Evolutionary conservation across 2,888 invertebrate species (phyloP), one percentile per base, ranked within the genome.

Genomic region (Xestia rhomboidea): DNA sequence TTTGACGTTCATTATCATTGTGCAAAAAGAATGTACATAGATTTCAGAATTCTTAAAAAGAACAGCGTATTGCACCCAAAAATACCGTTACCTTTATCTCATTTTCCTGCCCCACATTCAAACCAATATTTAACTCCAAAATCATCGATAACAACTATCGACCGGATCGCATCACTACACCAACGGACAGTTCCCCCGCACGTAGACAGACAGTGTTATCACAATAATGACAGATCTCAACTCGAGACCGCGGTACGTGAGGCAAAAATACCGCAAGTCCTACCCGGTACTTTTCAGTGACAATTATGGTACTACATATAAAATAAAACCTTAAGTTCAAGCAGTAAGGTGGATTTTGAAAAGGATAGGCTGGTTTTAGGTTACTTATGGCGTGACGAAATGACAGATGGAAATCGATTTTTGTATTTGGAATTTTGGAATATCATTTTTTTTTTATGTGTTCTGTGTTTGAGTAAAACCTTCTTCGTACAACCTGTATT

Each of bases 141-240:
- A 71, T 60, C 21, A 89, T 86, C 82, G 83, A 68, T 79, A 90
- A 91, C 92, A 87, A 90, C 75, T 79, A 74, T 71, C 76, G 72
- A 80, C 54, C 21, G 0, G 68, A 73, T 70, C 90, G 72, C 94
- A 90, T 90, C 95, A 87, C 95, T 95, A 94, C 71, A 73, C 79
- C 82, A 77, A 79, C 91, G 90, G 92, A 91, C 93, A 93, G 93
- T 93, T 92, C 93, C 91, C 90, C 87, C 60, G 92, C 95, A 95
- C 96, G 96, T 95, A 94, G 91, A 93, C 94, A 91, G 94, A 93
- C 94, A 91, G 95, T 95, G 94, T 95, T 96, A 96, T 96, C 96
- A 95, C 92, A 92, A 93, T 96, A 96, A 96, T 96, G 96, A 96
- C 96, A 96, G 96, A 96, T 96, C 96, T 94, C 92, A 90, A 91